Percentiles rank a stretch among this genome's conserved stretches.
phyloP scores from a whole-genome alignment of 2,113 vertebrate genomes.

The Mus pahari region DNA sequence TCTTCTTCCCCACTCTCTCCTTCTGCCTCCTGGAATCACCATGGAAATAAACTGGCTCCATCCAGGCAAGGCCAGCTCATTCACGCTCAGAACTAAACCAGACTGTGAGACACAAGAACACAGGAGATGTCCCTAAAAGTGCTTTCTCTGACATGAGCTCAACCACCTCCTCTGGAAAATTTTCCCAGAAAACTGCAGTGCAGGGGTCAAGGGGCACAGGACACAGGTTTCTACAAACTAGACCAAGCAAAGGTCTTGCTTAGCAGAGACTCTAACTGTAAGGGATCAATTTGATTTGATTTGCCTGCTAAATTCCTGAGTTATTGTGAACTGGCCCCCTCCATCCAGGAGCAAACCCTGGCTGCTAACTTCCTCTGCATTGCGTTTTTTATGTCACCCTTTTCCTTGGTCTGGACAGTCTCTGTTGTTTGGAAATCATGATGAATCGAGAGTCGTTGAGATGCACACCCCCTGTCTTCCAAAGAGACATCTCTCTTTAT shows the following conservation, averaged over 20 bases:
- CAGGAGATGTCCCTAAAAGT: not conserved
- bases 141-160: not conserved
- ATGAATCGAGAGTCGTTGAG: slow-evolving; percentile 39
- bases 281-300: slow-evolving; percentile 47
- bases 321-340: not conserved
- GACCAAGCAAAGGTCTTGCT: not conserved
- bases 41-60: not conserved
- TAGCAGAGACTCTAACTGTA: slow-evolving; percentile 9
- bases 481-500: slow-evolving; percentile 66
- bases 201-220: not conserved
- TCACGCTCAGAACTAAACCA: not conserved
- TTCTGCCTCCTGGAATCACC: not conserved
- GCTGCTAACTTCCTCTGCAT: not conserved
- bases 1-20: not conserved
- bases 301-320: slow-evolving; percentile 58
- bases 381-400: not conserved
- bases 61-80: not conserved
- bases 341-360: not conserved
- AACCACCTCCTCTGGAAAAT: not conserved
- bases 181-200: not conserved
- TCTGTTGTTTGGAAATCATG: slow-evolving; percentile 14
- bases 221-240: not conserved
- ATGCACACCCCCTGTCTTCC: slow-evolving; percentile 47
- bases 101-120: not conserved
- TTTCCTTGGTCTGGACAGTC: not conserved